Percentiles rank a stretch among this genome's conserved stretches.
Conservation (phyloP, 2,888 invertebrate genomes). For the Noctua comes region DNA sequence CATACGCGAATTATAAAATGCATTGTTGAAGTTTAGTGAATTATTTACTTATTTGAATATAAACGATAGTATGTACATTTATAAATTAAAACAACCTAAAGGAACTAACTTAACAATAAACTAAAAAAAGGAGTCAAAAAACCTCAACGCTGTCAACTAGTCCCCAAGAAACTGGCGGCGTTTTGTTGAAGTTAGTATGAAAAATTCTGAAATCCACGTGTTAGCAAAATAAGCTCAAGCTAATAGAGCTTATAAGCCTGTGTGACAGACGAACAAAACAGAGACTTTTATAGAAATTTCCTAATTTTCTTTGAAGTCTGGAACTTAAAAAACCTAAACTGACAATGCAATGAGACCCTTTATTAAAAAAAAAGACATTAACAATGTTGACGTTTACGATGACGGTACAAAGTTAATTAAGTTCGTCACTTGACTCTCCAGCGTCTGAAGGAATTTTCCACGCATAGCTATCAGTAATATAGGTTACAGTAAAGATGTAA, state of each 20-base stretch:
- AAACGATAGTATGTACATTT: no score
- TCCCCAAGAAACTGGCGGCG: no score
- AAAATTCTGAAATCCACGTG: background rate
- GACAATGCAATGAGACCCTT: background rate
- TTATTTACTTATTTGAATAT: no score
- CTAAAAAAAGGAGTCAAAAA: no score
- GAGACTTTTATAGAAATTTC: background rate
- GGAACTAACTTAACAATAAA: no score
- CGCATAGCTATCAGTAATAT: slow-evolving; percentile 55
- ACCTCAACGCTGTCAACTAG: no score
- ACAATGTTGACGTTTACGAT: background rate
- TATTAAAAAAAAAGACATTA: no score
- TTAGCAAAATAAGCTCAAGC: background rate
- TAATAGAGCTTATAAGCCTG: background rate
- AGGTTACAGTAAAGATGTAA: slow-evolving; percentile 45
- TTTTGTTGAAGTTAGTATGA: no score
- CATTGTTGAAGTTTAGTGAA: background rate
- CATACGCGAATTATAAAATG: background rate
- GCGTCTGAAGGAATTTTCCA: slow-evolving; percentile 65
- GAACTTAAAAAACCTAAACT: background rate
- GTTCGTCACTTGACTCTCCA: slow-evolving; percentile 39
- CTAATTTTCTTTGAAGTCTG: background rate
- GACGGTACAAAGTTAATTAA: slow-evolving; percentile 18
- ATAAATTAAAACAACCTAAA: no score
- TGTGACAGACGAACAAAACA: background rate